Percentiles rank a stretch among this genome's conserved stretches.
Conservation (phyloP, 1,140 invertebrate genomes). For the Chironomus tepperi region DNA sequence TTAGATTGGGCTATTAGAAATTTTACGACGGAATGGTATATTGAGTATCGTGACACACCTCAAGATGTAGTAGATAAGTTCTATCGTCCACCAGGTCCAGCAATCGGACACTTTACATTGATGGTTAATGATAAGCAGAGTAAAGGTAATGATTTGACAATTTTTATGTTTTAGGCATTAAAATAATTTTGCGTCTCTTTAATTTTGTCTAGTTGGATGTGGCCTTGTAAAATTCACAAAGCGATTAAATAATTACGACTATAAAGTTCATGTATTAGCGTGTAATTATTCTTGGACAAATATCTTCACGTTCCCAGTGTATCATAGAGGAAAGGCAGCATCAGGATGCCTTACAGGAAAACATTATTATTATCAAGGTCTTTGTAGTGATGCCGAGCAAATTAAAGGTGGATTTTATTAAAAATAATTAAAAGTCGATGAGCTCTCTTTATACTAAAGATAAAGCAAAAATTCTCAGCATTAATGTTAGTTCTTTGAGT, state of each 20-base stretch:
- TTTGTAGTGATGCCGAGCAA: conserved; percentile 28
- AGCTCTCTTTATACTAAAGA: not conserved
- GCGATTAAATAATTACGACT: conserved; percentile 4
- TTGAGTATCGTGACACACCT: conserved; percentile 25
- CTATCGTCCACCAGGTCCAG: conserved; percentile 25
- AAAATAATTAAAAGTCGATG: not conserved
- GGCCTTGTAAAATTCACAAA: conserved; percentile 19
- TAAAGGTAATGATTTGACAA: not conserved
- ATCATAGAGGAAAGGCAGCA: conserved; percentile 28
- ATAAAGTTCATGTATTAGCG: conserved; percentile 24
- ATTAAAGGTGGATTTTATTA: conserved; percentile 14
- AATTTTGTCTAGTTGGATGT: not conserved
- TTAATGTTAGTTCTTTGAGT: no score
- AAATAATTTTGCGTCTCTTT: not conserved
- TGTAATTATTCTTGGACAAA: conserved; percentile 28
- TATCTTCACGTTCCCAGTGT: conserved; percentile 28
- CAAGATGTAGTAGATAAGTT: not conserved
- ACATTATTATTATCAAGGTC: conserved; percentile 31
- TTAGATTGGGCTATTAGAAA: conserved; percentile 7
- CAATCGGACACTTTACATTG: conserved; percentile 25
- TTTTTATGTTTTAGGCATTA: not conserved
- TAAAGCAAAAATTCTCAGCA: no score
- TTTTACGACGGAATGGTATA: conserved; percentile 26
- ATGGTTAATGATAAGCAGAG: conserved; percentile 24
- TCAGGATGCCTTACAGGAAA: conserved; percentile 32